Conservation (phyloP, 2,113 vertebrate species). For the Pachypanchax playfairii region DNA sequence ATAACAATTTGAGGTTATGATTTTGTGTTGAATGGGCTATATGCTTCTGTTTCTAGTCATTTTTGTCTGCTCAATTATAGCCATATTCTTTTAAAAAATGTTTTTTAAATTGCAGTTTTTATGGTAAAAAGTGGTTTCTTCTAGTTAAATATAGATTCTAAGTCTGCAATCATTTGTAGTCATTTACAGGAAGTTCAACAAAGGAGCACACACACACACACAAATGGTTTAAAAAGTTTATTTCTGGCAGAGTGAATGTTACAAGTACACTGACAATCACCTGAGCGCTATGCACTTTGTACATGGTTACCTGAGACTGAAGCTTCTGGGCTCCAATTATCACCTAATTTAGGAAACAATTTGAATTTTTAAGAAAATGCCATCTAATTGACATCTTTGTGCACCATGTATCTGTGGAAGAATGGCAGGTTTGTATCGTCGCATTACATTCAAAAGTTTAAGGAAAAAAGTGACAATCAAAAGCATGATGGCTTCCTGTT, state of each 20-base stretch:
- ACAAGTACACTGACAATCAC: conserved; percentile 43
- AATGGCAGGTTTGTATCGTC: conserved; percentile 51
- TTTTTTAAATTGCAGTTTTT: too few species aligned
- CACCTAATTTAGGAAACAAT: conserved; percentile 73
- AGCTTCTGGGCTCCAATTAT: conserved; percentile 47
- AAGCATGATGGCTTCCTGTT: conserved; percentile 83
- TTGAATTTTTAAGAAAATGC: conserved; percentile 62
- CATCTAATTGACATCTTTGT: conserved; percentile 11
- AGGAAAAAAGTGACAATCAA: conserved; percentile 49
- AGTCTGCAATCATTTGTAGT: too few species aligned
- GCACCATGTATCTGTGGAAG: conserved; percentile 57
- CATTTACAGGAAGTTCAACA: not conserved
- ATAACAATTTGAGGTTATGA: too few species aligned
- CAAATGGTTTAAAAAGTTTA: conserved; percentile 62
- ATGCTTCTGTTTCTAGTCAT: too few species aligned
- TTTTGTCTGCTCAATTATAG: too few species aligned
- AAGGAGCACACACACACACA: conserved; percentile 17
- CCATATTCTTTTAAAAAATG: too few species aligned
- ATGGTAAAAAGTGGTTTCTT: too few species aligned
- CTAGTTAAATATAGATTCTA: too few species aligned
- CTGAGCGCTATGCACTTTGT: conserved; percentile 17
- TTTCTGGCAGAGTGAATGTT: too few species aligned
- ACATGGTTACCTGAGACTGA: conserved; percentile 62
- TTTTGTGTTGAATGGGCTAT: too few species aligned
- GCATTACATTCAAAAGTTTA: conserved; percentile 48